These are phyloP conservation scores for Tenthredo amoena DNA, from an alignment of 2,888 invertebrate species.

Conservation along the genomic window DNA sequence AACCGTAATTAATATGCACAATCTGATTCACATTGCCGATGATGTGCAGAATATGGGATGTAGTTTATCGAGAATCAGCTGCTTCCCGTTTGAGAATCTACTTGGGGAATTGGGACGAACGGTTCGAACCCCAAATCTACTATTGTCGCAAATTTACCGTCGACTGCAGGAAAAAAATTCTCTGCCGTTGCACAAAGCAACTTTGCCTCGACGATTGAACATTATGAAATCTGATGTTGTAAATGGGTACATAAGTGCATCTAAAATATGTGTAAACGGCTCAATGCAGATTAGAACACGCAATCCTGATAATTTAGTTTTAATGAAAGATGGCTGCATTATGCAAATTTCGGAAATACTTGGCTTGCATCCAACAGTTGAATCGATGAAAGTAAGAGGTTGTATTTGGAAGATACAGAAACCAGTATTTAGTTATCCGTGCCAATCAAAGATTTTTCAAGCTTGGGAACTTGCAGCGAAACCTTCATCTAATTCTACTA, in stretches of 20 bases:
- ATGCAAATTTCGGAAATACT: constrained; percentile 5
- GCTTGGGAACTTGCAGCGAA: constrained; percentile 21
- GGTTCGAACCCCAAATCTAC: constrained; percentile 13
- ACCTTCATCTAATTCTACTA: background rate
- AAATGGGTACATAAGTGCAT: background rate
- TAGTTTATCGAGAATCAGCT: constrained; percentile 5
- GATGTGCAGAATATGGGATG: constrained; percentile 52
- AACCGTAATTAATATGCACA: constrained; percentile 60
- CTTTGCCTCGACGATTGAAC: constrained; percentile 1
- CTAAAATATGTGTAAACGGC: constrained; percentile 20
- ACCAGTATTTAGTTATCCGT: background rate
- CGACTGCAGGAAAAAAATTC: constrained; percentile 25
- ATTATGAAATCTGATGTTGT: background rate
- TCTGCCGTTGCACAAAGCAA: background rate
- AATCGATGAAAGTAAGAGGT: background rate
- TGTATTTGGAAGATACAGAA: background rate
- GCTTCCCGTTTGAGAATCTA: constrained; percentile 17
- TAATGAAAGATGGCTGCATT: constrained; percentile 19
- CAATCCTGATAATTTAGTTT: constrained; percentile 9
- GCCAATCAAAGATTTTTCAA: constrained; percentile 5
- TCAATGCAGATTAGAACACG: constrained; percentile 17
- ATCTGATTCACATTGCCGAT: constrained; percentile 59
- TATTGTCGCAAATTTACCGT: constrained; percentile 18
- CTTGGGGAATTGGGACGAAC: background rate
- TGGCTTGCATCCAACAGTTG: background rate